A percentile compares a stretch with the other conserved stretches of the same genome.
These are phyloP conservation scores for Phrynocephalus vlangalii DNA, from an alignment of 2,797 vertebrate species.

Conservation along the genomic window DNA sequence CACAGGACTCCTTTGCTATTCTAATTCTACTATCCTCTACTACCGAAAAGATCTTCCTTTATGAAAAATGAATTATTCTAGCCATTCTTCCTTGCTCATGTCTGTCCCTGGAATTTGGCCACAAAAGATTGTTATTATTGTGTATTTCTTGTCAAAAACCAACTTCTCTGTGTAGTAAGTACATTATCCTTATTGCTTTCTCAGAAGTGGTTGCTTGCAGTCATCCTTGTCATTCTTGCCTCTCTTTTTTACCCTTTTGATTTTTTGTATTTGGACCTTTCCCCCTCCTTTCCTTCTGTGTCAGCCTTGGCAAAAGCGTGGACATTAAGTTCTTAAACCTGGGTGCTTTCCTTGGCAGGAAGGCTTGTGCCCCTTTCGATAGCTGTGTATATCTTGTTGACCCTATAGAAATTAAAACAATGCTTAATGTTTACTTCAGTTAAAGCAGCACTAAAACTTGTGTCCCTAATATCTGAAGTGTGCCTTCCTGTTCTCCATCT, in stretches of 20 bases:
- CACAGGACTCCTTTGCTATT: neutral
- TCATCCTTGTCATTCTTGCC: neutral
- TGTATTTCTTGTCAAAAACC: neutral
- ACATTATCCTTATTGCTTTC: neutral
- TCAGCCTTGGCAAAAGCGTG: neutral
- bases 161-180: neutral
- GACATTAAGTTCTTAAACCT: neutral
- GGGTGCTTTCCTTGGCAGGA: neutral
- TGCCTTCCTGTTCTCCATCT: neutral
- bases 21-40: neutral
- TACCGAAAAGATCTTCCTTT: neutral
- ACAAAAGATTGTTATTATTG: neutral
- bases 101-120: neutral
- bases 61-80: neutral
- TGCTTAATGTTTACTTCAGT: neutral
- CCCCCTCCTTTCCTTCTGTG: neutral
- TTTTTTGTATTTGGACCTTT: neutral
- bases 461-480: fast-evolving
- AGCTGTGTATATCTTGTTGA: neutral
- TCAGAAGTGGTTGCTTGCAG: neutral
- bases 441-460: neutral
- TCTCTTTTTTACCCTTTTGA: neutral
- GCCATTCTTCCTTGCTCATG: neutral
- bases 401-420: neutral
- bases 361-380: neutral